Evolutionary conservation across 2,797 vertebrate species (phyloP).

Genomic region (Parauchenoglanis punctatus): DNA sequence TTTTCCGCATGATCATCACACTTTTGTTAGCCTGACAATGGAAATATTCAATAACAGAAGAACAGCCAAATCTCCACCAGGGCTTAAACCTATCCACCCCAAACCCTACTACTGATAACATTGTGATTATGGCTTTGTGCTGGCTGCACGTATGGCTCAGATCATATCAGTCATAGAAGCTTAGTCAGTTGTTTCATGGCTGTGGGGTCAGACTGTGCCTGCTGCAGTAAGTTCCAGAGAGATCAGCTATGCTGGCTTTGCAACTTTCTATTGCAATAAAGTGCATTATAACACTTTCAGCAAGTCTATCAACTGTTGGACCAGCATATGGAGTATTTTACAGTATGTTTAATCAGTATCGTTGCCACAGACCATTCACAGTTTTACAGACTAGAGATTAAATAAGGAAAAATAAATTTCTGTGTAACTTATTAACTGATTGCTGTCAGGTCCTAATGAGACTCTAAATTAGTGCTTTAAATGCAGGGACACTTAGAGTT

Average conservation of each 20-base stretch:
- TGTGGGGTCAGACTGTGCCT: slow-evolving; percentile 43
- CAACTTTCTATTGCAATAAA: slow-evolving; percentile 45
- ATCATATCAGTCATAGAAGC: slow-evolving; percentile 65
- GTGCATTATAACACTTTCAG: neutral
- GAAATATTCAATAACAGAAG: slow-evolving; percentile 73
- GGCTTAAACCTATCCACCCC: slow-evolving; percentile 57
- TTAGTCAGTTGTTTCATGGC: slow-evolving; percentile 57
- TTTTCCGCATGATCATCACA: slow-evolving; percentile 79
- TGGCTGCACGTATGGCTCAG: slow-evolving; percentile 55
- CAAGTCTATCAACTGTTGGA: neutral
- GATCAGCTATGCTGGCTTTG: slow-evolving; percentile 25
- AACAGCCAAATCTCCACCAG: slow-evolving; percentile 67
- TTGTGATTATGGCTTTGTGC: slow-evolving; percentile 62
- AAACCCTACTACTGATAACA: slow-evolving; percentile 61
- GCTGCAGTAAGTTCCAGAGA: slow-evolving; percentile 44
- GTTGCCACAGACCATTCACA: neutral
- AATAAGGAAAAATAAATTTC: neutral
- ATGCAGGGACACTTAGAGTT: neutral
- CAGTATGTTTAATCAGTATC: neutral
- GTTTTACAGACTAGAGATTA: neutral
- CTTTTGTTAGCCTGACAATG: slow-evolving; percentile 74
- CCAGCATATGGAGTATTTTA: neutral
- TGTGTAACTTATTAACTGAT: neutral
- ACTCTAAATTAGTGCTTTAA: neutral
- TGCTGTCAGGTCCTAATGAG: neutral